phyloP scores from a whole-genome alignment of 1,140 invertebrate genomes.

The Nylanderia fulva region DNA sequence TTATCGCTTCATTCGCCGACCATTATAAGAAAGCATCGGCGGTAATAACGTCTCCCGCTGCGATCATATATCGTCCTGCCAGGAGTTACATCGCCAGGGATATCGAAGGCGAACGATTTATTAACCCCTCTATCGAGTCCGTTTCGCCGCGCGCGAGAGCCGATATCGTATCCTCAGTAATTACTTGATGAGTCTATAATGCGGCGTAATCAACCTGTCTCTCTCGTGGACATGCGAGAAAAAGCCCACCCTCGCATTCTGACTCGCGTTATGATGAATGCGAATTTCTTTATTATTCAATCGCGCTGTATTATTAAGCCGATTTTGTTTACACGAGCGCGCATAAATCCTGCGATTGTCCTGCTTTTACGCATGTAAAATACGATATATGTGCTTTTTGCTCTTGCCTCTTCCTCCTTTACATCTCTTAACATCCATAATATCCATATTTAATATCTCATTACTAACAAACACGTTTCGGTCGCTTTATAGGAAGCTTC shows the following conservation, averaged over 20 bases:
- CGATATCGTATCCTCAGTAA: constrained; percentile 67
- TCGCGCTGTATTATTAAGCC: constrained; percentile 40
- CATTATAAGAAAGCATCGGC: constrained; percentile 59
- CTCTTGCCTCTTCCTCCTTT: not conserved
- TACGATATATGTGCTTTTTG: not conserved
- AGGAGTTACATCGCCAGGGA: constrained; percentile 48
- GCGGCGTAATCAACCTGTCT: constrained; percentile 60
- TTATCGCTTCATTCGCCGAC: constrained; percentile 59
- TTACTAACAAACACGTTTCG: constrained; percentile 13
- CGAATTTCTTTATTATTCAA: constrained; percentile 67
- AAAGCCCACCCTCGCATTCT: not conserved
- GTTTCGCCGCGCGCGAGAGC: constrained; percentile 42
- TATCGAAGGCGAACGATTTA: constrained; percentile 67
- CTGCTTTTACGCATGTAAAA: not conserved
- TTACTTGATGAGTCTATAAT: constrained; percentile 71
- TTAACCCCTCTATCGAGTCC: constrained; percentile 41
- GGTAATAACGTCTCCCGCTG: constrained; percentile 59
- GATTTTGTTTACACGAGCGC: constrained; percentile 16
- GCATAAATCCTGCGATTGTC: constrained; percentile 39
- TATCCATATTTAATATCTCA: constrained; percentile 40
- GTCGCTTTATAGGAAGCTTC: not conserved
- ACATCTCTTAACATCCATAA: not conserved
- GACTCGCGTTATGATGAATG: constrained; percentile 41
- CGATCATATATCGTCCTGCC: constrained; percentile 63
- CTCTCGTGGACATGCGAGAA: not conserved